Evolutionary conservation across 2,797 vertebrate species (phyloP).

Genomic region (Argya squamiceps): DNA sequence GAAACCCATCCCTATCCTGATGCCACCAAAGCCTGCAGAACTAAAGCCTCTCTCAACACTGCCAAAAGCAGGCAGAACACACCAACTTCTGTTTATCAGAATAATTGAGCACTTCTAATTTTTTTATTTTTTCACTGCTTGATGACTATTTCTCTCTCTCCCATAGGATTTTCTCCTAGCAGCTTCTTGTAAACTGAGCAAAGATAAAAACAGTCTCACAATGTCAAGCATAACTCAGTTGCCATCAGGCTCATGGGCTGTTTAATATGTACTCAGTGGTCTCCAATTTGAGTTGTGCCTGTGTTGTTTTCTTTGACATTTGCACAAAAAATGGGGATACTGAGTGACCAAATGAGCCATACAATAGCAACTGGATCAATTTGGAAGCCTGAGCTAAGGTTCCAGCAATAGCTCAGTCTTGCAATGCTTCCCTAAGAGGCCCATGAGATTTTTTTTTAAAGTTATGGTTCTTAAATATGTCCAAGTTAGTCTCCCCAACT

Average conservation of each 20-base stretch:
- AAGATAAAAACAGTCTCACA: background rate
- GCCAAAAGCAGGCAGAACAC: background rate
- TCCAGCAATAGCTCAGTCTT: background rate
- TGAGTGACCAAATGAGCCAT: background rate
- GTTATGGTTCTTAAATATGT: background rate
- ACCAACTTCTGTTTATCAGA: background rate
- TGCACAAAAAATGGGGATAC: background rate
- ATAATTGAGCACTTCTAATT: background rate
- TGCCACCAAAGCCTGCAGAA: background rate
- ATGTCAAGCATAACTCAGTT: background rate
- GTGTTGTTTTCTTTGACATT: background rate
- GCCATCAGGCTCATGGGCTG: background rate
- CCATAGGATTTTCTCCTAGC: background rate
- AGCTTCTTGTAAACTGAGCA: background rate
- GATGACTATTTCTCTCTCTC: background rate
- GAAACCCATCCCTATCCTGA: background rate
- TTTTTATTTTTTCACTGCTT: background rate
- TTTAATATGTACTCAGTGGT: fast-evolving
- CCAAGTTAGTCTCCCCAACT: background rate
- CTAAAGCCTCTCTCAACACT: background rate
- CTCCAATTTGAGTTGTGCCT: background rate
- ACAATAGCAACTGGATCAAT: background rate
- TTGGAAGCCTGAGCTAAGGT: background rate
- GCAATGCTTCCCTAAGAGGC: background rate
- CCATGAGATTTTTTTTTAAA: fast-evolving